Evolutionary conservation across 1,140 invertebrate species (phyloP).

Genomic region (Stegodyphus mimosarum): DNA sequence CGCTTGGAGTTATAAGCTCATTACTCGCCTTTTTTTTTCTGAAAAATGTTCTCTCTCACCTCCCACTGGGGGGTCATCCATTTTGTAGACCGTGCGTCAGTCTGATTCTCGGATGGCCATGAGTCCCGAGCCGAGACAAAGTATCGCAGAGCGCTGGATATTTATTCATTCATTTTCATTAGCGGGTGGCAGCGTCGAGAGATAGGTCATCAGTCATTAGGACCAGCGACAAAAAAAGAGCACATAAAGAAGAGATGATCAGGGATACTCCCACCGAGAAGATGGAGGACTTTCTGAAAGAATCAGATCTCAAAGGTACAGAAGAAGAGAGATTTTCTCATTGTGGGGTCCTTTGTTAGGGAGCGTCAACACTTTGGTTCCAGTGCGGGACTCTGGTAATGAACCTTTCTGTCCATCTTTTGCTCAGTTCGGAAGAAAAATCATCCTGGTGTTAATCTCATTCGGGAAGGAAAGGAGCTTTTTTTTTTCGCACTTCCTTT

Average conservation of each 20-base stretch:
- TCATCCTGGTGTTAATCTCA: background rate
- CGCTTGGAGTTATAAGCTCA: too few relatives aligned
- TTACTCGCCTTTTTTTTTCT: too few relatives aligned
- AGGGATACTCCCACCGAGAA: background rate
- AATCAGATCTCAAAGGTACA: too few relatives aligned
- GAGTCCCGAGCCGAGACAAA: slow-evolving; percentile 7
- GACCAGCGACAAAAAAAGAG: slow-evolving; percentile 10
- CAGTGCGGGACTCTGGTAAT: background rate
- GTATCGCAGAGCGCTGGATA: slow-evolving; percentile 20
- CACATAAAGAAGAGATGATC: background rate
- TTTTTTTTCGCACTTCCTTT: too few relatives aligned
- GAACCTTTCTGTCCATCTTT: background rate
- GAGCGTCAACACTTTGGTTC: background rate
- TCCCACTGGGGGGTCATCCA: background rate
- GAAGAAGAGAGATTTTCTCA: background rate
- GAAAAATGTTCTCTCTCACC: too few relatives aligned
- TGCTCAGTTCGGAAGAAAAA: background rate
- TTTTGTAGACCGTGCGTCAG: background rate
- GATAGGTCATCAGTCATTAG: slow-evolving; percentile 48
- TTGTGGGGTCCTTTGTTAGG: background rate
- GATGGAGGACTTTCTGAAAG: background rate
- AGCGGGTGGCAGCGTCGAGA: slow-evolving; percentile 34
- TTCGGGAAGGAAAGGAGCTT: background rate
- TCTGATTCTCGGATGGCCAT: background rate
- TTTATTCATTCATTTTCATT: slow-evolving; percentile 57